Percentiles rank a stretch among this genome's conserved stretches.
Conservation (phyloP, 2,797 vertebrate species). For the Megalops cyprinoides region DNA sequence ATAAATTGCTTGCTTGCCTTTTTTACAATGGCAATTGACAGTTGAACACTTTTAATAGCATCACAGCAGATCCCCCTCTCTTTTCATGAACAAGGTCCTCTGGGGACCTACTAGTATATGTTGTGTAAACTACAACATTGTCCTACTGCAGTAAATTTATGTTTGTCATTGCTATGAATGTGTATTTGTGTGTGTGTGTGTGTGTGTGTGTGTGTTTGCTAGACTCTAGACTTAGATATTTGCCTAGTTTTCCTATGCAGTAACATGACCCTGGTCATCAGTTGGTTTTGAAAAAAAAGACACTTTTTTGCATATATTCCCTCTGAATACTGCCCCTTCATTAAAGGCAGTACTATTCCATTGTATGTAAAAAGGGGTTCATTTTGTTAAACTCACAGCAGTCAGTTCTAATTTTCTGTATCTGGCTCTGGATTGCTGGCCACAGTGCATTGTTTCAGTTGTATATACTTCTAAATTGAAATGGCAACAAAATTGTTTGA, state of each 20-base stretch:
- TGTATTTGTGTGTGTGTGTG: too few species aligned
- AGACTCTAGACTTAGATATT: too few species aligned
- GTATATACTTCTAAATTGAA: conserved; percentile 59
- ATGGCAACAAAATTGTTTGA: conserved; percentile 67
- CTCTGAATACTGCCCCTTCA: neutral
- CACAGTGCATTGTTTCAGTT: conserved; percentile 20
- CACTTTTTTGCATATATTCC: neutral
- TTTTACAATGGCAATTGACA: too few species aligned
- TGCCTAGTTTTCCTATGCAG: neutral
- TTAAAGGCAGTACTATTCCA: neutral
- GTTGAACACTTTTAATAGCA: too few species aligned
- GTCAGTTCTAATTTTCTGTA: conserved; percentile 38
- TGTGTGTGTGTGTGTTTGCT: too few species aligned
- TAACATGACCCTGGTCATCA: neutral
- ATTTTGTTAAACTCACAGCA: conserved; percentile 59
- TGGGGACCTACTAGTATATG: too few species aligned
- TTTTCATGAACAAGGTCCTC: too few species aligned
- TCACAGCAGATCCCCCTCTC: too few species aligned
- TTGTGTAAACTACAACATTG: too few species aligned
- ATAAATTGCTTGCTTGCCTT: too few species aligned
- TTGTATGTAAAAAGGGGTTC: conserved; percentile 32
- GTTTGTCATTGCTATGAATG: too few species aligned
- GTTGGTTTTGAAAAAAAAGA: neutral
- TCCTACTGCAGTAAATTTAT: too few species aligned
- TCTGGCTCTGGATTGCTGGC: conserved; percentile 54